Evolutionary conservation across 2,888 invertebrate genomes (phyloP).

Genomic region (Hybos culiciformis): DNA sequence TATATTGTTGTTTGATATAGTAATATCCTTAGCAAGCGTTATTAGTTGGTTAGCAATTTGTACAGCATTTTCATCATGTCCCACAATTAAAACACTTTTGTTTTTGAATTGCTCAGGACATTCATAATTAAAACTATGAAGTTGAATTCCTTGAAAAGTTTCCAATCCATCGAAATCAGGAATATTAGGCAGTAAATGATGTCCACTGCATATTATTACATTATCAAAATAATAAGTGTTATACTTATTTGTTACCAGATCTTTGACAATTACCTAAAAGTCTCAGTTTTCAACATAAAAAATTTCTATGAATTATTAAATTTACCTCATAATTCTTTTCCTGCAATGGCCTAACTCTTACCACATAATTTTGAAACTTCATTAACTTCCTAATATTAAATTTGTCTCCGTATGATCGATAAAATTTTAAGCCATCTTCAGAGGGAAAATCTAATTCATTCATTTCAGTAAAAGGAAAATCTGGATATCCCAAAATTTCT

Average conservation of each 20-base stretch:
- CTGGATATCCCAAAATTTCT: slow-evolving; percentile 86
- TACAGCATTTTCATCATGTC: too few species aligned
- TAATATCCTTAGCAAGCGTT: too few species aligned
- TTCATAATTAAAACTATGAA: slow-evolving; percentile 79
- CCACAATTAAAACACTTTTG: too few species aligned
- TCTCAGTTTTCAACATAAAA: slow-evolving; percentile 36
- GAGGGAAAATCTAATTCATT: slow-evolving; percentile 62
- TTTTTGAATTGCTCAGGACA: slow-evolving; percentile 54
- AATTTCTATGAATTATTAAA: too few species aligned
- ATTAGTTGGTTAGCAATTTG: too few species aligned
- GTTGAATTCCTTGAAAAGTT: slow-evolving; percentile 42
- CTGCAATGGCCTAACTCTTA: slow-evolving; percentile 41
- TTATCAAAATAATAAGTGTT: slow-evolving; percentile 56
- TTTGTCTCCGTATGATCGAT: slow-evolving; percentile 57
- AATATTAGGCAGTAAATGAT: slow-evolving; percentile 65
- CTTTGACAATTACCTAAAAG: slow-evolving; percentile 41
- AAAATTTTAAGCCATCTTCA: slow-evolving; percentile 58
- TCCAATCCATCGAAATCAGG: slow-evolving; percentile 59
- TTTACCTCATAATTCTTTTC: slow-evolving; percentile 47
- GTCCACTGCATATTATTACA: slow-evolving; percentile 76
- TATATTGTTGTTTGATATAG: too few species aligned
- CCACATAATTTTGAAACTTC: slow-evolving; percentile 46
- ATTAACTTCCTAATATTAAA: slow-evolving; percentile 52
- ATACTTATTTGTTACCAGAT: slow-evolving; percentile 22
- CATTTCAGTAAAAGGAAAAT: slow-evolving; percentile 62